Evolutionary conservation across 1,140 invertebrate genomes (phyloP), one percentile per base, ranked within the genome.

Genomic region (Nylanderia fulva): DNA sequence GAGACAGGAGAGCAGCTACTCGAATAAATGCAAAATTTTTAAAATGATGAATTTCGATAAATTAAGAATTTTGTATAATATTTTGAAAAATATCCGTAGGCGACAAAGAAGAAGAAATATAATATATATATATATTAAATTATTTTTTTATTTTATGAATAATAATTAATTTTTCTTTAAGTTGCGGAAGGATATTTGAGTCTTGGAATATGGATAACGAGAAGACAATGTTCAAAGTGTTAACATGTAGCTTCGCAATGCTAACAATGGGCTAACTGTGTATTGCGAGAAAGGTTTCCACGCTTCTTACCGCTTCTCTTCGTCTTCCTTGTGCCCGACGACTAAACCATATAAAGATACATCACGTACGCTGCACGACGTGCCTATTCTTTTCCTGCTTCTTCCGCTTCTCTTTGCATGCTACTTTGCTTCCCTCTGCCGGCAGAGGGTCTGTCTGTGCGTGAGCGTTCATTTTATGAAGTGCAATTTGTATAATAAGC

Each of bases 241-340:
- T 91, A 91, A 91, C 88, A 85, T 85, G 84, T 77, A 82, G 72
- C 69, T 42, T 27, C 60, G 54, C 60, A 61, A 39, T 42, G 87
- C 84, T 86, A 90, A 91, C 91, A 90, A 91, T 91, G 61, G 74
- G 39, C 68, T 91, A 91, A 91, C 90, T 91, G 91, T 91, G 45
- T 92, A 90, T 83, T 77, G 74, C 79, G 66, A 66, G 76, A 86
- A 86, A 79, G 83, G 68, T 91, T 92, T 92, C 86, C 88, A 90
- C 86, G 89, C 69, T 90, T 89, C 88, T 84, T 42, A 77, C 33
- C 76, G 58, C 71, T 77, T 76, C 83, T 84, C 71, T 71, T 48
- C 42, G 77, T 61, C 64, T 85, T 80, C 75, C 64, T 48, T 36
- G 13, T n/a, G 36, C 42, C 39, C 15, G 69, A 54, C 77, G 48